Evolutionary conservation across 2,113 vertebrate genomes (phyloP), one percentile per base, ranked within the genome.

Genomic region (Benitochromis conjunctus): DNA sequence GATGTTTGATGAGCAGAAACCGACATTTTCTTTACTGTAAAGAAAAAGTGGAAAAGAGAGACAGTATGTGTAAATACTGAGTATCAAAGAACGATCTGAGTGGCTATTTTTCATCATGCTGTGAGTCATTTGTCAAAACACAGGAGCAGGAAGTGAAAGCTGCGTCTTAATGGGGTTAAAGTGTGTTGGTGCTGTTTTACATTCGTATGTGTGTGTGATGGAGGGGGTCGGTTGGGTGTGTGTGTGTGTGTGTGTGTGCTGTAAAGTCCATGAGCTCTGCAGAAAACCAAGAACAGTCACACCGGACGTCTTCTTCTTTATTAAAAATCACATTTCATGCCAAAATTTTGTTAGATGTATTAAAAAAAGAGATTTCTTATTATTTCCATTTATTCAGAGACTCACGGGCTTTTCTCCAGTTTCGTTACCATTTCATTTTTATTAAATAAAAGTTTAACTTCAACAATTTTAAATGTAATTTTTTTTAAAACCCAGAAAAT

Each of bases 131-230:
- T 48, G 43, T 74, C 9, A 74, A 74, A 74, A 31, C 43, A 76
- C 16, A 74, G 43, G 26, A 76, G 46, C 26, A 53, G 71, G 71
- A 76, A 53, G 69, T 74, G n/a, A 85, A 51, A 64, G 43, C 34
- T 0, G 12, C 3, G 12, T 31, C 60, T 66, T 38, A 24, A 43
- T 6, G 54, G 43, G 56, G 57, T 78, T 41, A 78, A 56, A 19
- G 14, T 5, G 21, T 46, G 66, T 51, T 77, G 86, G 12, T 69
- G 69, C 19, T 46, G 66, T 76, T 51, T 31, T 76, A 12, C 26
- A 12, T 13, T 19, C 3, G 41, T 78, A 56, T 34, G 85, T 76
- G 41, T 41, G 19, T 14, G n/a, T n/a, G n/a, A 16, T 51, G 43
- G n/a, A 16, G 19, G 46, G 34, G 14, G 11, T 16, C 4, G 55